Percentiles rank a stretch among this genome's conserved stretches.
These are phyloP conservation scores for Bibio marci DNA, from an alignment of 2,888 invertebrate genomes.

Conservation along the genomic window DNA sequence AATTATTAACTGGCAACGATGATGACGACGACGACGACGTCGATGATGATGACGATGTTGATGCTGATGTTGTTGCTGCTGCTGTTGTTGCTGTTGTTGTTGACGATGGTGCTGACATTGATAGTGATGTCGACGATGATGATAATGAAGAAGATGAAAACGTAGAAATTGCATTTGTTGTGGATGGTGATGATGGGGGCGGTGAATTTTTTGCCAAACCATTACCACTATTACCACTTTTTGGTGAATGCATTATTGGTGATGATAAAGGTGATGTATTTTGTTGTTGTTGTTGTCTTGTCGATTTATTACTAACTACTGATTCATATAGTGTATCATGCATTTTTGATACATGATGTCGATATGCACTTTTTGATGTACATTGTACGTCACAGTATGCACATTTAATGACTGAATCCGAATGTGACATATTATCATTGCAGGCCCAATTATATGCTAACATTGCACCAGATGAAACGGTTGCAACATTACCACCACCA, in stretches of 20 bases:
- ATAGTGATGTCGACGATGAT: slow-evolving; percentile 16
- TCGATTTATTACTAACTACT: slow-evolving; percentile 28
- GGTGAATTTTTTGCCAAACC: slow-evolving; percentile 10
- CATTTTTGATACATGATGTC: slow-evolving; percentile 91
- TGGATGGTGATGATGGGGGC: slow-evolving; percentile 4
- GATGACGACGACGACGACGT: slow-evolving; percentile 26
- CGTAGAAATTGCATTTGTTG: slow-evolving; percentile 30
- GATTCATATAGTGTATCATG: slow-evolving; percentile 75
- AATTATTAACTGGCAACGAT: slow-evolving; percentile 31
- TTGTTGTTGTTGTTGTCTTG: slow-evolving; percentile 1
- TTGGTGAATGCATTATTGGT: slow-evolving; percentile 30
- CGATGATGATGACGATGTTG: slow-evolving; percentile 4
- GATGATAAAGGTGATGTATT: slow-evolving; percentile 12
- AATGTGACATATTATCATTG: slow-evolving; percentile 64
- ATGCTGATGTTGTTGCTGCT: slow-evolving; percentile 17
- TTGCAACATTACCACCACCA: slow-evolving; percentile 35
- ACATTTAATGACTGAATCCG: slow-evolving; percentile 83
- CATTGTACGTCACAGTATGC: slow-evolving; percentile 91
- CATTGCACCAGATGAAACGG: slow-evolving; percentile 66
- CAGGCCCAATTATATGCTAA: slow-evolving; percentile 89
- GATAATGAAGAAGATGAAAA: slow-evolving; percentile 36
- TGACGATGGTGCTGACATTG: slow-evolving; percentile 14
- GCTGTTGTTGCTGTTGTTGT: slow-evolving; percentile 19
- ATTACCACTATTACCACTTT: slow-evolving; percentile 23
- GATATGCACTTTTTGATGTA: slow-evolving; percentile 90